Evolutionary conservation across 2,888 invertebrate genomes (phyloP).

Genomic region (Lochmaea crataegi): DNA sequence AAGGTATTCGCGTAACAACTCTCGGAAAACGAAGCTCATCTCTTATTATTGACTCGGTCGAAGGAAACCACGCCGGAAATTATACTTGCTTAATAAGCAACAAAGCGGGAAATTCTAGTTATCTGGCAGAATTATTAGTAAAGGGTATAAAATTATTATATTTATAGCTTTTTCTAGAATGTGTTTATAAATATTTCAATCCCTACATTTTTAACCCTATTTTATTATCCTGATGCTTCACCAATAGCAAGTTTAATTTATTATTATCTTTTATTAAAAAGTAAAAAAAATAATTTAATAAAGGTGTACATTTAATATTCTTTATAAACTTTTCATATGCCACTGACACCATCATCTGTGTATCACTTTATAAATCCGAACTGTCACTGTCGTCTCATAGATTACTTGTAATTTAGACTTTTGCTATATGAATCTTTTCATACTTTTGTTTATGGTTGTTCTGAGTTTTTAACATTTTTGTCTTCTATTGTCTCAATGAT

Average conservation of each 20-base stretch:
- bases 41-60: conserved; percentile 70
- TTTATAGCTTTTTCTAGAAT: not conserved
- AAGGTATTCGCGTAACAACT: conserved; percentile 62
- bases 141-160: conserved; percentile 35
- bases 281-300: too few species aligned
- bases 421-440: too few species aligned
- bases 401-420: too few species aligned
- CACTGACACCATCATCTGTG: too few species aligned
- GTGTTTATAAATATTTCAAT: not conserved
- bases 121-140: conserved; percentile 68
- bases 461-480: too few species aligned
- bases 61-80: conserved; percentile 68
- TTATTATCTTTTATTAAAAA: too few species aligned
- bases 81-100: conserved; percentile 75
- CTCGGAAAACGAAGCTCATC: conserved; percentile 74
- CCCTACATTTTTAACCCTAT: not conserved
- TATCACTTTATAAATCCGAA: too few species aligned
- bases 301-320: too few species aligned
- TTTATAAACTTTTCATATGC: not conserved
- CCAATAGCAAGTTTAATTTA: too few species aligned
- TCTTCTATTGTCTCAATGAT: too few species aligned
- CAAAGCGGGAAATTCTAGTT: conserved; percentile 75
- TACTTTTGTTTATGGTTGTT: too few species aligned
- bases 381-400: too few species aligned
- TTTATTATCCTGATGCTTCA: not conserved